Base-by-base conservation (phyloP, 2,888 invertebrate genomes). In the Lycia hirtaria region DNA sequence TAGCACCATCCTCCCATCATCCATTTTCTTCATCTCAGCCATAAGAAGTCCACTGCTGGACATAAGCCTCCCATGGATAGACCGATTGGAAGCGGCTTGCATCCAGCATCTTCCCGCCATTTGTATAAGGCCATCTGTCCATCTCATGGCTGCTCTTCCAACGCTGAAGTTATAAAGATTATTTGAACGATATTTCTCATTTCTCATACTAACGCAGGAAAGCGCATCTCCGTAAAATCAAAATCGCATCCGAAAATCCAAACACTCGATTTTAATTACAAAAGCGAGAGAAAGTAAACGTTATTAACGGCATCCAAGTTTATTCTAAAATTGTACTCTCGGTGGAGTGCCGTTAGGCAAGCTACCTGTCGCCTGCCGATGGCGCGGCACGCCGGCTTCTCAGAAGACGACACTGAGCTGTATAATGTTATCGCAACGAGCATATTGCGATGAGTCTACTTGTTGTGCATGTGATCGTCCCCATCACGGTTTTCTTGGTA, bases 401-500 rank as follows among this genome's bases (percentile, higher is more conserved):
- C 66, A 79, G 92, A 90, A 91, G 84, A 80, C 84, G 84, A 87
- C 85, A 87, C 85, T 83, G 83, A 78, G 85, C 81, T 80, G 86
- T 87, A 83, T 84, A 88, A 89, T 83, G 88, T 88, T 91, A 89
- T 92, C 91, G 87, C 82, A 81, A 78, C 80, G 85, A 88, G 26
- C 48, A 83, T 79, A 81, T 78, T 75, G 72, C 82, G 87, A 88
- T 89, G 88, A 88, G 76, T 85, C 78, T 79, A 85, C 81, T 86
- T 81, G 81, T 80, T 81, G 80, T 78, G 76, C 81, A 81, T 82
- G 80, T 76, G 77, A 85, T 80, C 82, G 75, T 73, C 76, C 76
- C 69, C 71, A 71, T 69, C 71, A 70, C 78, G 72, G 72, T 75
- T 76, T 88, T 86, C 87, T 81, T 60, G 66, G 87, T 86, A 88